These are phyloP conservation scores for Clusia tigrina DNA, from an alignment of 2,888 invertebrate species.

Conservation along the genomic window DNA sequence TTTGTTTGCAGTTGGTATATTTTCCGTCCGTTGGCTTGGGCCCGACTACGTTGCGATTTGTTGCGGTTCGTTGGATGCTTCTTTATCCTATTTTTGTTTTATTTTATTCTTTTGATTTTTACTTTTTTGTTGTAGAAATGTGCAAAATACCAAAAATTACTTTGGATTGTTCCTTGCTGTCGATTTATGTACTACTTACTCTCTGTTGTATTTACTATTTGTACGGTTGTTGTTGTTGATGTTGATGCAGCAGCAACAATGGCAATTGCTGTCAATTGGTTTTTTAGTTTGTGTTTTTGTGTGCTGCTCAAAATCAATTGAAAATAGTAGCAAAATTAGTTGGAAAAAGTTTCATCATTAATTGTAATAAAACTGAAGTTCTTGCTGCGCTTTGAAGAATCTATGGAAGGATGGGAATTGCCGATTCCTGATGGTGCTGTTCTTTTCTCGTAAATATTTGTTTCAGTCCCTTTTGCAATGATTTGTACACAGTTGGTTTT, in stretches of 20 bases:
- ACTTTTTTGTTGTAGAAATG: too few species aligned
- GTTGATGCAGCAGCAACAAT: neutral
- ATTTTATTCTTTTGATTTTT: too few species aligned
- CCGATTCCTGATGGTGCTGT: too few species aligned
- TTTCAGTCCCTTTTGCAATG: neutral
- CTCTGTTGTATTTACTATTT: neutral
- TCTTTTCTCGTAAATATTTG: too few species aligned
- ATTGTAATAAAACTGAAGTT: neutral
- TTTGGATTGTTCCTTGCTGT: neutral
- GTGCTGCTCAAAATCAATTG: slow-evolving; percentile 6
- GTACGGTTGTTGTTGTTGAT: neutral
- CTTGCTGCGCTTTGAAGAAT: too few species aligned
- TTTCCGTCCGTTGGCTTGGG: too few species aligned
- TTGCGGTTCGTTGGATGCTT: slow-evolving; percentile 17
- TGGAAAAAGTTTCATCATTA: neutral
- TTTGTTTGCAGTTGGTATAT: neutral
- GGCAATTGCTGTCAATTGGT: slow-evolving; percentile 3
- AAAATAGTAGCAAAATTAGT: neutral
- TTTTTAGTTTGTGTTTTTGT: neutral
- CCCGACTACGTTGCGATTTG: neutral
- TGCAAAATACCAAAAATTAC: slow-evolving; percentile 13
- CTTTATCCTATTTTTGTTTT: too few species aligned
- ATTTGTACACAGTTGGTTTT: neutral
- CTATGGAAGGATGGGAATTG: too few species aligned
- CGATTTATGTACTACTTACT: neutral